A percentile compares a stretch with the other conserved stretches of the same genome.
phyloP scores from a whole-genome alignment of 2,888 invertebrate species.

The Drosophila kambysellisi region DNA sequence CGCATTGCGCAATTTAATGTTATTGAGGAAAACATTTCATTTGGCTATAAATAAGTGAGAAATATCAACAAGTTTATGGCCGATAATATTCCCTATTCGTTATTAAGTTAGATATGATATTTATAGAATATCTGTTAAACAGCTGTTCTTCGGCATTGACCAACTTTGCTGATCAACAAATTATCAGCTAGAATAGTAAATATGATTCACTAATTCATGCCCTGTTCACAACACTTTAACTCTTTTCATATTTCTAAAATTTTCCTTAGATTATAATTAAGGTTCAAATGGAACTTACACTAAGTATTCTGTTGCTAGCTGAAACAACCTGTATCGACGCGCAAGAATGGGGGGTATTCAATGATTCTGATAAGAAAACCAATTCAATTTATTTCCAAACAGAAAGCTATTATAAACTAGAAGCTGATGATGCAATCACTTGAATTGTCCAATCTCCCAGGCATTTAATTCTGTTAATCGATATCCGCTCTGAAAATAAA shows the following conservation, averaged over 20 bases:
- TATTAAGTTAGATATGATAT: not conserved
- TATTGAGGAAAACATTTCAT: constrained; percentile 25
- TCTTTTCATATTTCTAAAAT: not conserved
- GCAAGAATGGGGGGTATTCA: not conserved
- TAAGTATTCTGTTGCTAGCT: not conserved
- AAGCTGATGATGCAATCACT: constrained; percentile 43
- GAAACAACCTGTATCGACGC: not conserved
- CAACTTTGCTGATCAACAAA: constrained; percentile 3
- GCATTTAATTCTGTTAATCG: constrained; percentile 27
- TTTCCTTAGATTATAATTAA: not conserved
- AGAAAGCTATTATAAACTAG: constrained; percentile 29
- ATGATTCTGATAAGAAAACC: constrained; percentile 1
- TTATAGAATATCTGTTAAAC: constrained; percentile 3
- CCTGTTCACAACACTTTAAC: not conserved
- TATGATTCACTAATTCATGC: not conserved
- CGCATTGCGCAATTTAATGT: constrained; percentile 22
- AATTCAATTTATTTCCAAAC: constrained; percentile 20
- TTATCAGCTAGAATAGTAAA: not conserved
- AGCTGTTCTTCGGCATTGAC: constrained; percentile 22
- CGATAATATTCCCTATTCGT: not conserved
- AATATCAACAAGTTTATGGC: constrained; percentile 15
- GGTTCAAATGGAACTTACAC: not conserved
- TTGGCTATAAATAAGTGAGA: constrained; percentile 1
- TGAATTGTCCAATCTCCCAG: constrained; percentile 14
- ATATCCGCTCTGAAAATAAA: constrained; percentile 10